Conservation (phyloP, 2,113 vertebrate species). For the crab-eating macaque (Macaca fascicularis) region DNA sequence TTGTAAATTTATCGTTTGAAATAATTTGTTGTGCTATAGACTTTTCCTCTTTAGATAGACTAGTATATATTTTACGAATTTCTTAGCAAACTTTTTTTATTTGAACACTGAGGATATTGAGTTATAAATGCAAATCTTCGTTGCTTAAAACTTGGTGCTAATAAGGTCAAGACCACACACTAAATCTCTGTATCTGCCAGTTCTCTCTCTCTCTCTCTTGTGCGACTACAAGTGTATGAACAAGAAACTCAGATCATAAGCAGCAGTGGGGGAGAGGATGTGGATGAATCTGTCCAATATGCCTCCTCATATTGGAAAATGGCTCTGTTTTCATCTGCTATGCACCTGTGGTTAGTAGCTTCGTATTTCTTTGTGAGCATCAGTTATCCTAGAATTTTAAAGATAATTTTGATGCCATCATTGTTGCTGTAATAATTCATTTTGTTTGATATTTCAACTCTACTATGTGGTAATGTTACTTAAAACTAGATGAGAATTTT, state of each 20-base stretch:
- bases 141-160: constrained; percentile 36
- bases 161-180: constrained; percentile 58
- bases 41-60: neutral
- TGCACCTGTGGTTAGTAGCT: neutral
- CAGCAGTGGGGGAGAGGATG: neutral
- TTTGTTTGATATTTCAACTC: neutral
- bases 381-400: neutral
- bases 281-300: accelerated
- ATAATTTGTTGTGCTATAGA: neutral
- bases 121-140: constrained; percentile 2
- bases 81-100: constrained; percentile 11
- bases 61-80: neutral
- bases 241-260: neutral
- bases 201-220: neutral
- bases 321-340: neutral
- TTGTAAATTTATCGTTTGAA: constrained; percentile 17
- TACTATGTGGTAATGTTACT: neutral
- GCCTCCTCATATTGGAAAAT: neutral
- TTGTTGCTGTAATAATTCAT: neutral
- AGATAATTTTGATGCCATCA: neutral
- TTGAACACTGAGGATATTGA: neutral
- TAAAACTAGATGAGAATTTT: neutral
- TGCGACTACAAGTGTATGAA: neutral
- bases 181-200: constrained; percentile 50
- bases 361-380: neutral